phyloP scores from a whole-genome alignment of 1,140 invertebrate genomes.

The Diabrotica undecimpunctata region DNA sequence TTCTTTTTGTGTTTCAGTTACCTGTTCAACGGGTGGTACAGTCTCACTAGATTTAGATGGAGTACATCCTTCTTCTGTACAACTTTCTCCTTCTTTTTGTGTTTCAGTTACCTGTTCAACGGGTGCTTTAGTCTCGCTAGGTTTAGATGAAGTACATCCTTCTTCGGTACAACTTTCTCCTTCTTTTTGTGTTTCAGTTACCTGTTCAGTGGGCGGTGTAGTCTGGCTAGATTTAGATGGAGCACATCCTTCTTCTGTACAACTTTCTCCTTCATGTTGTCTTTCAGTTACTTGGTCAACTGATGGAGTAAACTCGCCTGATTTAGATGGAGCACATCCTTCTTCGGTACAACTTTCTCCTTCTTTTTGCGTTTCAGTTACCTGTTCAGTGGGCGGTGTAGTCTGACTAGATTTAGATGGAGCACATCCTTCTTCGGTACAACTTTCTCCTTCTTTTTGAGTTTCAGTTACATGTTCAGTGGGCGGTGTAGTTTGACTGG shows the following conservation, averaged over 20 bases:
- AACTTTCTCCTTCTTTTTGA: background rate
- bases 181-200: background rate
- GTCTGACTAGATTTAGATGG: constrained; percentile 3
- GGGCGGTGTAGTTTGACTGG: background rate
- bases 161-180: background rate
- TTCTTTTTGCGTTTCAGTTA: background rate
- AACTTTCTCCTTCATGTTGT: no score
- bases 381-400: background rate
- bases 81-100: no score
- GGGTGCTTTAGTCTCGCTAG: background rate
- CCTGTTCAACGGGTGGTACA: no score
- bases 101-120: background rate
- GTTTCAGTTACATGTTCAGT: constrained; percentile 7
- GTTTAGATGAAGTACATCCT: background rate
- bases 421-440: background rate
- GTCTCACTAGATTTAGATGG: no score
- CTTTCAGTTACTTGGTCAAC: no score
- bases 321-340: no score
- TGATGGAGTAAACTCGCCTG: no score
- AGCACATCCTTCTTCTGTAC: no score
- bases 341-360: background rate
- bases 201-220: background rate
- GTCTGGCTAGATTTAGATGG: constrained; percentile 5
- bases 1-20: no score
- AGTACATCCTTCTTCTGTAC: no score